phyloP scores from a whole-genome alignment of 2,888 invertebrate genomes.

The Calephelis perditalis region DNA sequence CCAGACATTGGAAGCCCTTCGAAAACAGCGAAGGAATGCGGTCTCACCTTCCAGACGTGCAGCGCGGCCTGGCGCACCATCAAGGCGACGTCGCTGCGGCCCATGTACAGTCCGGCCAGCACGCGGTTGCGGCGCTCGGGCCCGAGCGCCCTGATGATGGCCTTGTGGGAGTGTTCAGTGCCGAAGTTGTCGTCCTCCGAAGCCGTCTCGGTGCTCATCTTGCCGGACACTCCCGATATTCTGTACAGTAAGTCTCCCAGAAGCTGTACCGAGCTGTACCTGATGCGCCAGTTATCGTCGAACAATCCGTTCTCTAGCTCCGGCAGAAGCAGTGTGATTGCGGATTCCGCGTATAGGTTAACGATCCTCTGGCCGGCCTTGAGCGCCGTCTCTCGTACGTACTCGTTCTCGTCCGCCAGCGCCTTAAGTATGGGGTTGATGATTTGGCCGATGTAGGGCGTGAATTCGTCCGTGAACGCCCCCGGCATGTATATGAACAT shows the following conservation, averaged over 20 bases:
- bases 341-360: conserved; percentile 96
- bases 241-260: conserved; percentile 97
- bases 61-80: conserved; percentile 98
- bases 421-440: conserved; percentile 98
- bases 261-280: conserved; percentile 90
- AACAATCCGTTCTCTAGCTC: conserved; percentile 96
- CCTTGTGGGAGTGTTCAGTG: conserved; percentile 95
- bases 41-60: conserved; percentile 96
- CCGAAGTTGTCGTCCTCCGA: conserved; percentile 99
- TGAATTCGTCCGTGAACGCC: conserved; percentile 96
- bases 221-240: conserved; percentile 98
- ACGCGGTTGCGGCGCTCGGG: conserved; percentile 94
- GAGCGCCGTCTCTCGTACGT: conserved; percentile 97
- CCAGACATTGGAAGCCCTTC: too few species aligned
- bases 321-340: conserved; percentile 94
- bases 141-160: conserved; percentile 93
- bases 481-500: conserved; percentile 99
- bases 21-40: too few species aligned
- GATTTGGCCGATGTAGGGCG: conserved; percentile 96
- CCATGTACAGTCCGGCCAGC: conserved; percentile 97
- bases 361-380: conserved; percentile 98
- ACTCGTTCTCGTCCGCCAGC: conserved; percentile 98
- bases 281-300: conserved; percentile 99
- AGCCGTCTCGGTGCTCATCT: conserved; percentile 99
- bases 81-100: conserved; percentile 96